Percentiles rank a stretch among this genome's conserved stretches.
phyloP scores from a whole-genome alignment of 2,797 vertebrate genomes.

The Chaenodraco wilsoni region DNA sequence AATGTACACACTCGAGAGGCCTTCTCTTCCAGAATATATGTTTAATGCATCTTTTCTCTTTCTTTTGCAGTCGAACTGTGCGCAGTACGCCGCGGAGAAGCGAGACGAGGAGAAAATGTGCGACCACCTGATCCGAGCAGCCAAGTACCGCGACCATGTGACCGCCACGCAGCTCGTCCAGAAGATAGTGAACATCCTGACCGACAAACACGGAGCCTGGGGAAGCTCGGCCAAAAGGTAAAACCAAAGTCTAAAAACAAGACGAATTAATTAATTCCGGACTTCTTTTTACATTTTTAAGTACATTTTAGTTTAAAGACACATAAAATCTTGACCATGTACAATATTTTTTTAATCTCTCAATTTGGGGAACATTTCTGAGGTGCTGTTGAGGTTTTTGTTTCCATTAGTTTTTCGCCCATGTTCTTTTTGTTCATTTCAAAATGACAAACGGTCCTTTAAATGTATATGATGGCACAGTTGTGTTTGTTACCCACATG shows the following conservation, averaged over 20 bases:
- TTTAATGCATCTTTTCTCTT: conserved; percentile 15
- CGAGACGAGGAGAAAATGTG: conserved; percentile 99
- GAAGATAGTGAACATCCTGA: conserved; percentile 97
- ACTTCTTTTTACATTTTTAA: background rate
- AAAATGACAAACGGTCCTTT: background rate
- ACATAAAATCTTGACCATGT: background rate
- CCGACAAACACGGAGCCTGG: conserved; percentile 97
- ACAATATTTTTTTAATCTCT: background rate
- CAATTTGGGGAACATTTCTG: background rate
- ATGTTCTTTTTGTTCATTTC: background rate
- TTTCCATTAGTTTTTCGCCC: background rate
- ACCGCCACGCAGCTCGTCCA: conserved; percentile 95
- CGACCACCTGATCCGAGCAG: conserved; percentile 96
- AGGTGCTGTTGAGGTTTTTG: background rate
- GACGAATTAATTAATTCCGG: background rate
- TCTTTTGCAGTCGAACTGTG: conserved; percentile 88
- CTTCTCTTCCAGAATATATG: background rate
- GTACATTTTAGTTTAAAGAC: background rate
- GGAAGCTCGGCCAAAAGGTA: conserved; percentile 92
- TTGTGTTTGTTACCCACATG: background rate
- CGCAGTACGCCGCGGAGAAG: conserved; percentile 96
- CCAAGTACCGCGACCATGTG: conserved; percentile 96
- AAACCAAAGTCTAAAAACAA: conserved; percentile 4
- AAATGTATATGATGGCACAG: background rate
- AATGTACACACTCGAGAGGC: background rate